phyloP scores from a whole-genome alignment of 2,888 invertebrate species.

The Tetranychus piercei region DNA sequence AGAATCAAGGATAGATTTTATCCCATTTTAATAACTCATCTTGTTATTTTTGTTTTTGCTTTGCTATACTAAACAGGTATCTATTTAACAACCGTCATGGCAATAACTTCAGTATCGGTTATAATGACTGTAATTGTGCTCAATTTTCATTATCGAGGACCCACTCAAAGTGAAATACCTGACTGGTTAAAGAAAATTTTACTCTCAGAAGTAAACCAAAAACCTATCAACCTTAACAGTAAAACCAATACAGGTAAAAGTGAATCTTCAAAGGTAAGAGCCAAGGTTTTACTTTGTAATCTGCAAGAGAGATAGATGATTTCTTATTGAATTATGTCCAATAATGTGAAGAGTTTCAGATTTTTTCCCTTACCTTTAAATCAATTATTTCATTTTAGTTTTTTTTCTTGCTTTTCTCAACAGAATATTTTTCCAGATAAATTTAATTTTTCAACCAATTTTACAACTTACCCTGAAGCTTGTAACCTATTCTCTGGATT shows the following conservation, averaged over 20 bases:
- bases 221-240: slow-evolving; percentile 22
- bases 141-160: slow-evolving; percentile 42
- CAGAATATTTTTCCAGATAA: neutral
- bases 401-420: neutral
- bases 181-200: slow-evolving; percentile 34
- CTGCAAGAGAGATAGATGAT: too few species aligned
- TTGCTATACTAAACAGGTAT: slow-evolving; percentile 33
- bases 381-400: neutral
- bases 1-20: too few species aligned
- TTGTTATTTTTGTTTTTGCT: slow-evolving; percentile 7
- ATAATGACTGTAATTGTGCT: slow-evolving; percentile 41
- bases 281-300: neutral
- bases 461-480: neutral
- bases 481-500: neutral
- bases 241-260: neutral
- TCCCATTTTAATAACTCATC: too few species aligned
- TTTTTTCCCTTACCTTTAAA: too few species aligned
- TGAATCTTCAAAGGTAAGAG: neutral
- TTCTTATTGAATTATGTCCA: too few species aligned
- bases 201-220: slow-evolving; percentile 23
- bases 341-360: too few species aligned
- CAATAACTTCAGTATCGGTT: slow-evolving; percentile 40
- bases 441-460: slow-evolving; percentile 3
- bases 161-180: slow-evolving; percentile 36
- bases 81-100: slow-evolving; percentile 42